Conservation (phyloP, 2,888 invertebrate species). For the Lysandra bellargus region DNA sequence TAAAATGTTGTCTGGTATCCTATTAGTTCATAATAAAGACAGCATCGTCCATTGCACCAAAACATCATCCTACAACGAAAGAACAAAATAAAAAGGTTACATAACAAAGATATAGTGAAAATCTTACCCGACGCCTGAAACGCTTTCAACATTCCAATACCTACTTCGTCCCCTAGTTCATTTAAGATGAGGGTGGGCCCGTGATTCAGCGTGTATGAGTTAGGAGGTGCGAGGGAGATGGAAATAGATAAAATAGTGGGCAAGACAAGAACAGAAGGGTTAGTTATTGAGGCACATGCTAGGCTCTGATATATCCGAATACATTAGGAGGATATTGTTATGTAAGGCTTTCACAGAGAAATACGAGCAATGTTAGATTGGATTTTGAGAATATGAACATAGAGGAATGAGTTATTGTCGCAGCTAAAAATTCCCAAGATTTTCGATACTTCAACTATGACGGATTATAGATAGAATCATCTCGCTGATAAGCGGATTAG, state of each 20-base stretch:
- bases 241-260: slow-evolving; percentile 49
- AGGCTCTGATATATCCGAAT: slow-evolving; percentile 38
- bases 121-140: slow-evolving; percentile 33
- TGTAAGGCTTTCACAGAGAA: neutral
- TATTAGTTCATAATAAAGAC: neutral
- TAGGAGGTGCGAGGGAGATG: slow-evolving; percentile 61
- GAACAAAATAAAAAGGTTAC: slow-evolving; percentile 5
- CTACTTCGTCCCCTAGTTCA: slow-evolving; percentile 70
- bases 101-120: slow-evolving; percentile 28
- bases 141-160: slow-evolving; percentile 48
- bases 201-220: slow-evolving; percentile 77
- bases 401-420: neutral
- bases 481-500: neutral
- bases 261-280: slow-evolving; percentile 58
- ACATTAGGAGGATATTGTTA: slow-evolving; percentile 31
- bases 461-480: neutral
- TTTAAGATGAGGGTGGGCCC: slow-evolving; percentile 74
- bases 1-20: neutral
- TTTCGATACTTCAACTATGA: neutral
- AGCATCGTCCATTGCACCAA: neutral
- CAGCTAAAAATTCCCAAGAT: neutral
- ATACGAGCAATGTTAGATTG: neutral
- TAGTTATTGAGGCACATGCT: slow-evolving; percentile 50
- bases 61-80: neutral
- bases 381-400: neutral